A percentile compares a stretch with the other conserved stretches of the same genome.
phyloP scores from a whole-genome alignment of 2,888 invertebrate genomes.

The Himalopsyche japonica region DNA sequence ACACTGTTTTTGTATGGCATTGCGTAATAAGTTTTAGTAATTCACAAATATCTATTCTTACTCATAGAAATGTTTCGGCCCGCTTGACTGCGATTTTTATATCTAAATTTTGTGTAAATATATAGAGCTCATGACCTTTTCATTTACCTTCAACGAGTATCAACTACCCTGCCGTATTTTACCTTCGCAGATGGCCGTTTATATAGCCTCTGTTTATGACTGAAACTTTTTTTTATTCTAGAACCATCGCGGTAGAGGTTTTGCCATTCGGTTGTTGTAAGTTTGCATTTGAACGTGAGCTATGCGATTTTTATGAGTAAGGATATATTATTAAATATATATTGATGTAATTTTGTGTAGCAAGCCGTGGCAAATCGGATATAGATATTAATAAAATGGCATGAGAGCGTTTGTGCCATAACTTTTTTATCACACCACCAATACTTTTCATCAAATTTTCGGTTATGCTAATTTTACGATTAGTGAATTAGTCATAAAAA shows the following conservation, averaged over 20 bases:
- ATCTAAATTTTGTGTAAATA: background rate
- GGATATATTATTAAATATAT: conserved; percentile 15
- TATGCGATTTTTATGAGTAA: conserved; percentile 21
- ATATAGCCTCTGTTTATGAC: background rate
- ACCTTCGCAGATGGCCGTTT: background rate
- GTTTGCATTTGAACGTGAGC: background rate
- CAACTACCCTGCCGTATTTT: background rate
- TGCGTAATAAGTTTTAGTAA: conserved; percentile 30
- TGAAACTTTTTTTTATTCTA: conserved; percentile 1
- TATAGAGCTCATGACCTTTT: background rate
- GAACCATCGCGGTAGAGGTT: background rate
- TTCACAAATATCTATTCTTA: conserved; percentile 15
- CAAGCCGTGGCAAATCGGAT: conserved; percentile 17
- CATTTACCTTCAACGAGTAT: background rate
- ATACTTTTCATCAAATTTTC: conserved; percentile 26
- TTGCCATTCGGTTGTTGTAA: background rate
- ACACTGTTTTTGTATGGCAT: conserved; percentile 24
- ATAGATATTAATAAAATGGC: conserved; percentile 17
- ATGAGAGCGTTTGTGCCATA: conserved; percentile 26
- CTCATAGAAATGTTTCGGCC: background rate
- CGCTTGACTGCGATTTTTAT: background rate
- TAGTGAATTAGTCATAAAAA: conserved; percentile 27
- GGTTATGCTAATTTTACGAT: conserved; percentile 29
- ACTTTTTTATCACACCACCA: conserved; percentile 16
- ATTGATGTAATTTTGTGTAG: conserved; percentile 33